phyloP scores from a whole-genome alignment of 2,888 invertebrate species.

The Brachypalpus laphriformis region DNA sequence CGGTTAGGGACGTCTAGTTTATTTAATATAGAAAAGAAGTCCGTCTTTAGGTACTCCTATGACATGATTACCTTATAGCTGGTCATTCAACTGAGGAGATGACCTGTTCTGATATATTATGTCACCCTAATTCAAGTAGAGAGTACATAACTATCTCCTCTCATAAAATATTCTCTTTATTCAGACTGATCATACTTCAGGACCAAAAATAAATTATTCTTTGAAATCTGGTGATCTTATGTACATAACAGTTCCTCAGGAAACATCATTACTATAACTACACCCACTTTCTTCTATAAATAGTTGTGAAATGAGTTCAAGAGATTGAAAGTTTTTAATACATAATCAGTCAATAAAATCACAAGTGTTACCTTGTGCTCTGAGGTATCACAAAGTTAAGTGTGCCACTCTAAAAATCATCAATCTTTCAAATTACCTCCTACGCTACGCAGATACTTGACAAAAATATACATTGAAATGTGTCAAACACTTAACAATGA shows the following conservation, averaged over 20 bases:
- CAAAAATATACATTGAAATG: constrained; percentile 10
- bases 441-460: background rate
- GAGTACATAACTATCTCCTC: no score
- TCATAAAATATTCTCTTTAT: background rate
- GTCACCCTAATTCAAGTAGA: no score
- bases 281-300: background rate
- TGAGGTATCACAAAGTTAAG: constrained; percentile 16
- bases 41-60: no score
- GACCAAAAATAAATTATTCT: no score
- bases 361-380: background rate
- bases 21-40: no score
- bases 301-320: constrained; percentile 18
- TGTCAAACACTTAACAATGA: constrained; percentile 38
- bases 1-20: no score
- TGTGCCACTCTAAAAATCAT: constrained; percentile 20
- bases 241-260: background rate
- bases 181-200: background rate
- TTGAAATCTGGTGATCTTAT: background rate
- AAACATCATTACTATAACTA: background rate
- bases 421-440: constrained; percentile 11
- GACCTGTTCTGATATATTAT: no score
- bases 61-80: no score
- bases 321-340: constrained; percentile 17
- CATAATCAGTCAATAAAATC: constrained; percentile 7
- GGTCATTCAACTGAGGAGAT: no score